Evolutionary conservation across 2,797 vertebrate species (phyloP), one percentile per base, ranked within the genome.

Genomic region (Xyrichtys novacula): DNA sequence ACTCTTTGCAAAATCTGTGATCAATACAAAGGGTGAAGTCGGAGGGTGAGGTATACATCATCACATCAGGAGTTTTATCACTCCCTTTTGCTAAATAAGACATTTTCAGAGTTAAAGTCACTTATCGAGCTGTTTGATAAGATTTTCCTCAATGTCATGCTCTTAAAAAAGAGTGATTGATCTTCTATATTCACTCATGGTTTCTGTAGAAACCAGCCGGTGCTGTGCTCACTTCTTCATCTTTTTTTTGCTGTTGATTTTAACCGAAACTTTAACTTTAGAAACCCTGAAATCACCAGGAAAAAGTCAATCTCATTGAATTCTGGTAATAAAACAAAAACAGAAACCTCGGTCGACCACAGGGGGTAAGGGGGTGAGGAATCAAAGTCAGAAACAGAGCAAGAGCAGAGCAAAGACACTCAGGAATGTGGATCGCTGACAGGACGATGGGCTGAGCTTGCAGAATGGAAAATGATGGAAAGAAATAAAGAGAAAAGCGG

Each of bases 381-480:
- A 29, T 68, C 42, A 39, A 77, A 63, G 71, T 62, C 20, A 52
- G n/a, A 56, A 53, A 53, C 60, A 61, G 22, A 55, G 0, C 32
- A n/a, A n/a, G n/a, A 56, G 55, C 36, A 22, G 20, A 43, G 40
- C 38, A 62, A 52, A 34, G 38, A 54, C 59, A 58, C n/a, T 29
- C 25, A 71, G 57, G 43, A 36, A 49, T 31, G 52, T 52, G 19
- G 8, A 29, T 22, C 31, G 58, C 50, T 71, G 65, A 75, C 31
- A 42, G 60, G 38, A 28, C 19, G 65, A 48, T 31, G 48, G 42
- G 50, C 55, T 46, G 61, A 80, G 52, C 5, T 42, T 65, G 63
- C 66, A 58, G 20, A 66, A 70, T 62, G 59, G 39, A 75, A 78
- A 74, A 52, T 67, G 62, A 72, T 63, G 71, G 77, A 66, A 65